Conservation (phyloP, 2,797 vertebrate genomes). For the Acipenser ruthenus region DNA sequence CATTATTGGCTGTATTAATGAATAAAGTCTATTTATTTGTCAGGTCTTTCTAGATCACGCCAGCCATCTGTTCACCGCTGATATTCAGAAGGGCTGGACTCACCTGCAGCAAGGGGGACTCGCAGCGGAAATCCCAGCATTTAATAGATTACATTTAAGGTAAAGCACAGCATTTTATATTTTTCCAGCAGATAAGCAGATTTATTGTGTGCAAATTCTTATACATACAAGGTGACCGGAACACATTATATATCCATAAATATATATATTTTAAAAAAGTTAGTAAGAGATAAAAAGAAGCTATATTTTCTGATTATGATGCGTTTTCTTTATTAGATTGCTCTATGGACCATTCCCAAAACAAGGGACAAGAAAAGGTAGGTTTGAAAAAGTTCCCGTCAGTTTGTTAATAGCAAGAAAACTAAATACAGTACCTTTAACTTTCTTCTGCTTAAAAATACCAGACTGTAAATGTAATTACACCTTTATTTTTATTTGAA, state of each 20-base stretch:
- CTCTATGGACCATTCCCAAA: conserved; percentile 7
- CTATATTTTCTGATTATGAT: conserved; percentile 2
- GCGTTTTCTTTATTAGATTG: conserved; percentile 1
- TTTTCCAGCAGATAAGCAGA: neutral
- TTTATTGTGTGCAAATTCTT: neutral
- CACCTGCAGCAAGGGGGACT: conserved; percentile 38
- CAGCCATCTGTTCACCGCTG: conserved; percentile 31
- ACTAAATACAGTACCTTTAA: neutral
- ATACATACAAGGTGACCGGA: neutral
- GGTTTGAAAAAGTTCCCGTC: no score
- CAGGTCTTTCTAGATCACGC: conserved; percentile 32
- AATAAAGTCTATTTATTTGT: neutral
- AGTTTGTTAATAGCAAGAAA: neutral
- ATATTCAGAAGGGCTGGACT: conserved; percentile 32
- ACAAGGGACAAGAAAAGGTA: neutral
- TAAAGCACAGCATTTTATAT: conserved; percentile 10
- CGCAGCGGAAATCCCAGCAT: conserved; percentile 31
- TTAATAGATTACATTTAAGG: conserved; percentile 36
- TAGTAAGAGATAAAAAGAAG: neutral
- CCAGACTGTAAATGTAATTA: neutral
- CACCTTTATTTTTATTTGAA: neutral
- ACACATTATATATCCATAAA: neutral
- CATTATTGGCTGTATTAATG: neutral
- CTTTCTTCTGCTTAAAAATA: neutral
- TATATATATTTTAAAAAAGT: neutral